phyloP scores from a whole-genome alignment of 1,140 invertebrate genomes.

The Saccostrea cuccullata region DNA sequence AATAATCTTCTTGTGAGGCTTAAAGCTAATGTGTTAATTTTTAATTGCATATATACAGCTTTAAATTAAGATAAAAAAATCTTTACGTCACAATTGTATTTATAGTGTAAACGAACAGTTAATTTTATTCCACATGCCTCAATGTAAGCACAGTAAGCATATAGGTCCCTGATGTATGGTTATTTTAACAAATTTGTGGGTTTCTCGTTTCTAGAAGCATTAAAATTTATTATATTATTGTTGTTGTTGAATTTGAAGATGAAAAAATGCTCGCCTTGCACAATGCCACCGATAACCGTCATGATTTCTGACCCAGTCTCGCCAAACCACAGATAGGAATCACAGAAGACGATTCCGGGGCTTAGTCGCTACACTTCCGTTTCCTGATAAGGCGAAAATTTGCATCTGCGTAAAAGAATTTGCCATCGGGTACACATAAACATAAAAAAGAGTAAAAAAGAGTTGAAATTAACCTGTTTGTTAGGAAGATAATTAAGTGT shows the following conservation, averaged over 20 bases:
- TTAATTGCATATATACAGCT: neutral
- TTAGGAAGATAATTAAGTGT: neutral
- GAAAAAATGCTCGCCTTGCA: neutral
- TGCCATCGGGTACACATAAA: slow-evolving; percentile 7
- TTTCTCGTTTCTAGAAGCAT: no score
- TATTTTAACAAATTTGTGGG: no score
- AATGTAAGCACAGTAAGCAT: no score
- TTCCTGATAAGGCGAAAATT: slow-evolving; percentile 26
- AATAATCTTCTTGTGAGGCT: neutral
- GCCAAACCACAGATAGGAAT: slow-evolving; percentile 5
- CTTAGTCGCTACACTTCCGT: slow-evolving; percentile 27
- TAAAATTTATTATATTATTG: no score
- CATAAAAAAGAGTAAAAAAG: no score
- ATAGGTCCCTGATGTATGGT: no score
- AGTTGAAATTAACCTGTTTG: neutral
- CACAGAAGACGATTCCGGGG: neutral
- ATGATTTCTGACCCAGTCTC: neutral
- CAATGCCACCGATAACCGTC: neutral
- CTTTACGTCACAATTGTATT: neutral
- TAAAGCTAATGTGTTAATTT: neutral
- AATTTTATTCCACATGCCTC: no score
- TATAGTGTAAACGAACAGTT: no score
- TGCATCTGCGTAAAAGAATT: neutral
- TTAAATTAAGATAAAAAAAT: neutral
- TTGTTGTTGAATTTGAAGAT: neutral